Evolutionary conservation across 2,888 invertebrate genomes (phyloP).

Genomic region (Cerceris rybyensis): DNA sequence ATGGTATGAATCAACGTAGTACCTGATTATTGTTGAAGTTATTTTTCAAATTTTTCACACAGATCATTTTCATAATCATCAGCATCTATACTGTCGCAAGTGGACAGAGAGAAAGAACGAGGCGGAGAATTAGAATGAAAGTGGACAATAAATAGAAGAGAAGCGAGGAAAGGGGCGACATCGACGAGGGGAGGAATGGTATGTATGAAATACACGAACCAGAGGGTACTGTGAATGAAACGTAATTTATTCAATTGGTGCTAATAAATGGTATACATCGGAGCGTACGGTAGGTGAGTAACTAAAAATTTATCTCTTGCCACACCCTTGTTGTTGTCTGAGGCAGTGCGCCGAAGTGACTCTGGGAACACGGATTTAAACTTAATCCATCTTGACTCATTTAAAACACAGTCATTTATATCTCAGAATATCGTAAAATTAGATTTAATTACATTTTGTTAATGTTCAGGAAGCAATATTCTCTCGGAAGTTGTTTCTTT

Average conservation of each 20-base stretch:
- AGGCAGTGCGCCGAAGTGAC: not conserved
- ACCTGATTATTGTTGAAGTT: no score
- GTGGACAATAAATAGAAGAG: not conserved
- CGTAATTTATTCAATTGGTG: conserved; percentile 71
- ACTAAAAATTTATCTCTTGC: conserved; percentile 51
- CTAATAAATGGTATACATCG: conserved; percentile 68
- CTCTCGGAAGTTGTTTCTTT: no score
- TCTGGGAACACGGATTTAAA: conserved; percentile 22
- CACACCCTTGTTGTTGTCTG: conserved; percentile 16
- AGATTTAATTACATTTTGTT: not conserved
- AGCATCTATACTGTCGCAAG: not conserved
- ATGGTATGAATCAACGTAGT: no score
- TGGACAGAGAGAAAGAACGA: not conserved
- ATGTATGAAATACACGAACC: conserved; percentile 32
- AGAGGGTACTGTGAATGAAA: conserved; percentile 63
- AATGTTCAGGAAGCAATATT: no score
- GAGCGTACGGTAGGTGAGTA: conserved; percentile 34
- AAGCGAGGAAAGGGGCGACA: conserved; percentile 14
- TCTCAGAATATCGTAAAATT: not conserved
- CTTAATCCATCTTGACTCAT: conserved; percentile 27
- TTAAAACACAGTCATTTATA: conserved; percentile 5
- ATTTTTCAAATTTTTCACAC: no score
- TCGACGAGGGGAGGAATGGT: conserved; percentile 22
- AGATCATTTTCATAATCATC: no score
- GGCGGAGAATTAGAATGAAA: not conserved